Evolutionary conservation across 2,113 vertebrate genomes (phyloP).

Genomic region (Erythrocercus mccallii): DNA sequence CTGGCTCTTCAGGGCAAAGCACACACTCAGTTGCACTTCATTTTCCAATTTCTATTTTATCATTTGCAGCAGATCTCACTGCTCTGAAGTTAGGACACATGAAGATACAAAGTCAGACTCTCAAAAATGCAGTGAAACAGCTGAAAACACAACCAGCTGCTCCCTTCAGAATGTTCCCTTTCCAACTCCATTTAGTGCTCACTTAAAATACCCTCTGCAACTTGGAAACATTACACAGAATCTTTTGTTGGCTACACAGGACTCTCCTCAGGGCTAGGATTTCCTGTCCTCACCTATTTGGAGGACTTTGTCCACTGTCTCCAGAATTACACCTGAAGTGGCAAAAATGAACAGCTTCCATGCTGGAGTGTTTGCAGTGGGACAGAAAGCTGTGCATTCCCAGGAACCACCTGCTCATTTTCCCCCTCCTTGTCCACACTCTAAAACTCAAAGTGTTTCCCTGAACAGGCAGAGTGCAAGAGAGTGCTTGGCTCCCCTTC

Average conservation of each 20-base stretch:
- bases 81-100: not conserved
- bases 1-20: not conserved
- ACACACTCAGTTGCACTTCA: not conserved
- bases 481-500: not conserved
- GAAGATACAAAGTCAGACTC: not conserved
- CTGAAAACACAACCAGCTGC: not conserved
- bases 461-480: not conserved
- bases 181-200: not conserved
- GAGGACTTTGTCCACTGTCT: not conserved
- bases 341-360: not conserved
- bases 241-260: not conserved
- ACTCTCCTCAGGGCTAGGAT: not conserved
- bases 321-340: not conserved
- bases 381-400: not conserved
- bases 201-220: not conserved
- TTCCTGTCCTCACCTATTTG: not conserved
- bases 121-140: not conserved
- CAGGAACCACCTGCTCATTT: not conserved
- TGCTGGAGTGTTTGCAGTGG: not conserved
- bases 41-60: not conserved
- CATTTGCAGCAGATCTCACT: not conserved
- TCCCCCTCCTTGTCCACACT: not conserved
- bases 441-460: not conserved
- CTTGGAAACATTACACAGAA: not conserved
- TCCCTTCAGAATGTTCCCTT: not conserved